These are phyloP conservation scores for Drosophila atroscutellata DNA, from an alignment of 2,888 invertebrate genomes.

Conservation along the genomic window DNA sequence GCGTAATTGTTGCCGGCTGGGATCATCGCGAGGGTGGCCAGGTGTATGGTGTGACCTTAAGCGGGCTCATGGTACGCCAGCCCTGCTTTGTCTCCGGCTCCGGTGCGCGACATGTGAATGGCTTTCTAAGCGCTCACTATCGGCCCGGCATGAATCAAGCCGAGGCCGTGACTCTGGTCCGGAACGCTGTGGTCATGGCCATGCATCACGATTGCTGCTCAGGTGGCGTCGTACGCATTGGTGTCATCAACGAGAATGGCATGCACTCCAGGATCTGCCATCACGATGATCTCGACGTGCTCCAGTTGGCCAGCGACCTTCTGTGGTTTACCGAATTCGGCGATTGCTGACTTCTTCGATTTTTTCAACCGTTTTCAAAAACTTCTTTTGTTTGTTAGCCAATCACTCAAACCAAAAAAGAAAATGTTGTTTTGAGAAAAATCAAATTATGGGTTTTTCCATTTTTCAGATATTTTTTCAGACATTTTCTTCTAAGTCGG, in stretches of 20 bases:
- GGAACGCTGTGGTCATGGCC: constrained; percentile 93
- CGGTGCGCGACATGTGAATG: constrained; percentile 97
- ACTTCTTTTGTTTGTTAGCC: not conserved
- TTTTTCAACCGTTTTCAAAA: not conserved
- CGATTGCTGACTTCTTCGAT: not conserved
- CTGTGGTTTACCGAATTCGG: constrained; percentile 28
- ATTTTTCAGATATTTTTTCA: too few relatives aligned
- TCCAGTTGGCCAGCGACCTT: constrained; percentile 5
- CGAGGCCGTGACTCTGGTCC: constrained; percentile 93
- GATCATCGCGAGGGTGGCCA: constrained; percentile 94
- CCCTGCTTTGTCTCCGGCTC: constrained; percentile 95
- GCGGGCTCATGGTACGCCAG: constrained; percentile 96
- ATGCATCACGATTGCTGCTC: constrained; percentile 97
- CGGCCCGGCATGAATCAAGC: constrained; percentile 93
- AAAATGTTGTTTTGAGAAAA: fast-evolving
- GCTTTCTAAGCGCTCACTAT: constrained; percentile 95
- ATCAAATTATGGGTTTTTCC: not conserved
- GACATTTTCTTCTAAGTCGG: not conserved
- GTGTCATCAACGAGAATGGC: constrained; percentile 93
- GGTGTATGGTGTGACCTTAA: constrained; percentile 88
- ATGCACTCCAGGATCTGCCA: constrained; percentile 88
- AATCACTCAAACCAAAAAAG: not conserved
- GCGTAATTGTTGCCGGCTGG: constrained; percentile 99
- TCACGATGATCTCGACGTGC: constrained; percentile 62
- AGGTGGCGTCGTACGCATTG: constrained; percentile 95